These are phyloP conservation scores for Spialia ferax DNA, from an alignment of 2,888 invertebrate genomes.

Conservation along the genomic window DNA sequence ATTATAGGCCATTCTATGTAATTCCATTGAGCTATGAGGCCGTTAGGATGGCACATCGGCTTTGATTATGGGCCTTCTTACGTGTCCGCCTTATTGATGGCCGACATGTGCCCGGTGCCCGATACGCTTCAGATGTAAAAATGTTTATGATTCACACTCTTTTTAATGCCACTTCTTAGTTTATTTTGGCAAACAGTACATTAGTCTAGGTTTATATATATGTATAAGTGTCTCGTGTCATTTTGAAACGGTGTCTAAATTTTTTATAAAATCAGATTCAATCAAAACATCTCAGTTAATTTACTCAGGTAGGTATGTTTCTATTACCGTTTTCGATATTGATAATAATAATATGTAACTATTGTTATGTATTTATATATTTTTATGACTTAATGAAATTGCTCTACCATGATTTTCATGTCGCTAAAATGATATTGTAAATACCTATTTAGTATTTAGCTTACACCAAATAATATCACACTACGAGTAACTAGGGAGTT, in stretches of 20 bases:
- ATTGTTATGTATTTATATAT: no score
- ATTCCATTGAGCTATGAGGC: conserved; percentile 76
- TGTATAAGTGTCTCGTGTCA: conserved; percentile 9
- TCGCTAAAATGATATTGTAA: no score
- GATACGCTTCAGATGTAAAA: conserved; percentile 56
- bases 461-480: no score
- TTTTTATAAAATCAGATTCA: background rate
- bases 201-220: conserved; percentile 38
- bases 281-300: no score
- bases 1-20: conserved; percentile 79
- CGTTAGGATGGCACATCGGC: conserved; percentile 64
- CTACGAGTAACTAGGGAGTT: no score
- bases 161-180: conserved; percentile 48
- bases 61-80: conserved; percentile 72
- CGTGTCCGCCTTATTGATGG: conserved; percentile 66
- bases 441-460: no score
- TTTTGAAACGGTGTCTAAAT: background rate
- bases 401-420: no score
- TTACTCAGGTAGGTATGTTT: background rate
- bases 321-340: no score
- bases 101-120: conserved; percentile 63
- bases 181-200: conserved; percentile 46
- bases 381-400: no score
- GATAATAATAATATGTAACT: no score
- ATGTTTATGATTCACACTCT: conserved; percentile 60